A percentile compares a stretch with the other conserved stretches of the same genome.
phyloP scores from a whole-genome alignment of 2,797 vertebrate species.

The Melanotaenia pygmaea region DNA sequence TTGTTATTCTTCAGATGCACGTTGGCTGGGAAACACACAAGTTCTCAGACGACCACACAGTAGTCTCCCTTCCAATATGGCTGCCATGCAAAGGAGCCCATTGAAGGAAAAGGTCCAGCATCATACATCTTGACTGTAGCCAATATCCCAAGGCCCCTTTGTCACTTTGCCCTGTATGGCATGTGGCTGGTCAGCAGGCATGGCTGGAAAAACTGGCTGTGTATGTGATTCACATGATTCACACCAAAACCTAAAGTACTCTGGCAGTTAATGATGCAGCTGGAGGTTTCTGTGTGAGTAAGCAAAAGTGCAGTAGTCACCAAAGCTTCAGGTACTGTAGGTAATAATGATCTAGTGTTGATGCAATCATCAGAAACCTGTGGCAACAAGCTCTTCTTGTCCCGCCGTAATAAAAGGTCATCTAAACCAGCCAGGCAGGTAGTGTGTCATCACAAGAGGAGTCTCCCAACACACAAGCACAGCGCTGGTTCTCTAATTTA shows the following conservation, averaged over 20 bases:
- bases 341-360: conserved; percentile 24
- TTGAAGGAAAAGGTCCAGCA: conserved; percentile 69
- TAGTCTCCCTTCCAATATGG: conserved; percentile 73
- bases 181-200: conserved; percentile 44
- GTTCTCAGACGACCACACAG: conserved; percentile 83
- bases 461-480: conserved; percentile 31
- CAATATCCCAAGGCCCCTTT: conserved; percentile 66
- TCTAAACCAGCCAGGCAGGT: conserved; percentile 66
- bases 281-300: background rate
- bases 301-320: background rate
- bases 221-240: background rate
- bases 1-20: conserved; percentile 83
- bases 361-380: conserved; percentile 35
- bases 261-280: background rate
- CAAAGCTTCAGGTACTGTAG: background rate
- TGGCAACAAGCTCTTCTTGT: conserved; percentile 36
- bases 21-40: conserved; percentile 83
- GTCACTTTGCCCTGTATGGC: conserved; percentile 49
- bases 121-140: conserved; percentile 72
- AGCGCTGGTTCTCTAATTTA: conserved; percentile 37
- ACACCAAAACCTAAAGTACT: background rate
- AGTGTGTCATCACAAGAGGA: conserved; percentile 39
- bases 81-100: conserved; percentile 68
- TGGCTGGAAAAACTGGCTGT: conserved; percentile 37
- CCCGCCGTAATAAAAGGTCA: conserved; percentile 36